Conservation (phyloP, 2,113 vertebrate species). For the Fulica atra region DNA sequence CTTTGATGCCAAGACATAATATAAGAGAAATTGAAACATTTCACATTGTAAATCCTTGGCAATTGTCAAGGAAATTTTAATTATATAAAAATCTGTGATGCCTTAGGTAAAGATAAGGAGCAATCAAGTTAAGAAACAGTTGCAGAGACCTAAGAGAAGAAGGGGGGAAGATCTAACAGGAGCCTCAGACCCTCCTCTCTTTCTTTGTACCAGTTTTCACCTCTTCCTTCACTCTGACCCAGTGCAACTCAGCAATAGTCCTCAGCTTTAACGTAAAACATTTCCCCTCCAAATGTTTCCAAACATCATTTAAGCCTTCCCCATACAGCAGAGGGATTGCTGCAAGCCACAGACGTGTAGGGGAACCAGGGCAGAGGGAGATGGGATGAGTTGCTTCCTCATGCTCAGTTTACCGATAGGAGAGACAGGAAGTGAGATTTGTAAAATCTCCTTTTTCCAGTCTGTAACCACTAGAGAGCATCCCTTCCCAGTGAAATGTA, state of each 20-base stretch:
- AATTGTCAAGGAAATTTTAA: conserved; percentile 74
- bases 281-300: neutral
- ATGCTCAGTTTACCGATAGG: fast-evolving
- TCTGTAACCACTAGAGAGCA: conserved; percentile 67
- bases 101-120: conserved; percentile 42
- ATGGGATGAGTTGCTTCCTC: neutral
- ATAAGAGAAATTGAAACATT: conserved; percentile 73
- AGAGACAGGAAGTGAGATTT: conserved; percentile 9
- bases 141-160: neutral
- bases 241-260: neutral
- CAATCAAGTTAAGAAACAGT: conserved; percentile 15
- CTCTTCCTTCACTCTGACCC: neutral
- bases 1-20: conserved; percentile 76
- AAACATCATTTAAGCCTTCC: neutral
- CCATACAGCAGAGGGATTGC: neutral
- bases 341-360: neutral
- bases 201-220: neutral
- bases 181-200: neutral
- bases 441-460: neutral
- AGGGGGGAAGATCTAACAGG: neutral
- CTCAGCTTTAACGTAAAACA: neutral
- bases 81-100: conserved; percentile 39
- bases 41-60: conserved; percentile 77
- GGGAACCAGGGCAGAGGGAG: neutral
- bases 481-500: conserved; percentile 56